phyloP scores from a whole-genome alignment of 1,140 invertebrate genomes.

The Heliconius nattereri region DNA sequence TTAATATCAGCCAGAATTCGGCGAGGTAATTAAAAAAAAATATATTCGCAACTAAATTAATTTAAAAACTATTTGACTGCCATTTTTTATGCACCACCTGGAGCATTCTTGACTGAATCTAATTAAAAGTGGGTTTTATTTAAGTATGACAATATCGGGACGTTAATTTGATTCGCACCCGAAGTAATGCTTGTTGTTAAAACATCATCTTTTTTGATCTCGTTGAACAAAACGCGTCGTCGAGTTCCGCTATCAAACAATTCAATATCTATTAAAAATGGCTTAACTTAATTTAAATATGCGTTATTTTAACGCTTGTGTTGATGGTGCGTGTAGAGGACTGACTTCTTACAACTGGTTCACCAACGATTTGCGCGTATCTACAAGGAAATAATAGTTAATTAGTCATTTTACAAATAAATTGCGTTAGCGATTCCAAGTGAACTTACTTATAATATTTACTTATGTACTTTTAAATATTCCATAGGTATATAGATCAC shows the following conservation, averaged over 20 bases:
- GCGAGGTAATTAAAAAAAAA: too few relatives aligned
- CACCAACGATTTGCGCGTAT: neutral
- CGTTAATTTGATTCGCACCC: too few relatives aligned
- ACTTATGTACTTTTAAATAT: neutral
- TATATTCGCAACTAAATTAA: too few relatives aligned
- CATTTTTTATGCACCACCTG: too few relatives aligned
- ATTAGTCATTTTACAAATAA: slow-evolving; percentile 6
- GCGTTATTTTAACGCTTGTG: slow-evolving; percentile 6
- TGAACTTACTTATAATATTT: neutral
- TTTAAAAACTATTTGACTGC: too few relatives aligned
- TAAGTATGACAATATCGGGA: too few relatives aligned
- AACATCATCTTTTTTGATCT: too few relatives aligned
- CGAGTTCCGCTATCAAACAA: neutral
- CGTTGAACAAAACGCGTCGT: neutral
- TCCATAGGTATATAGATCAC: too few relatives aligned
- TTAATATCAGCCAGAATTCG: too few relatives aligned
- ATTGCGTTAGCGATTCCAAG: neutral
- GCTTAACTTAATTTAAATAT: neutral
- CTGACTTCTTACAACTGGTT: neutral
- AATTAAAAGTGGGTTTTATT: too few relatives aligned
- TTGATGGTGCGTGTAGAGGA: slow-evolving; percentile 1
- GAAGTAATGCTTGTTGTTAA: too few relatives aligned
- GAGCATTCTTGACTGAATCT: too few relatives aligned
- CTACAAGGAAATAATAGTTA: slow-evolving; percentile 1
- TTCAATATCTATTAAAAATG: neutral